Base-by-base conservation (phyloP, 2,797 vertebrate species). In the Peromyscus aztecus region DNA sequence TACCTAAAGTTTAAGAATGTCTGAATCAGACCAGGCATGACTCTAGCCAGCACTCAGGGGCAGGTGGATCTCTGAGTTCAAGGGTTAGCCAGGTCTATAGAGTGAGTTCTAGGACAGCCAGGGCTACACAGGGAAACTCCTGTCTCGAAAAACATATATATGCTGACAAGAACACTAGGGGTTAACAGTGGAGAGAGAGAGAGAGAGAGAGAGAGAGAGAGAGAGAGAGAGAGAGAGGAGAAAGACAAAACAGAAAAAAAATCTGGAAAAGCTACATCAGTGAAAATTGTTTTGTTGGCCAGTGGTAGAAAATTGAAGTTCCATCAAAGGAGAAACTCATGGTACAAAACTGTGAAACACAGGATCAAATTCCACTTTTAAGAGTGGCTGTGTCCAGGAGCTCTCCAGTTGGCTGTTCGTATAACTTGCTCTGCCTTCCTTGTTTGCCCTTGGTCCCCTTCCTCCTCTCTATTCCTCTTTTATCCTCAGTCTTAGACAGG, bases 281-380 rank as follows among this genome's bases (percentile, higher is more conserved):
- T 46, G 8, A 93, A 87, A 89, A 91, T 49, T 34, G 43, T 13
- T 78, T 75, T 77, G 37, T 61, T 91, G 59, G 52, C 17, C 90
- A 96, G 27, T 49, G 40, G 46, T 83, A 1, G 55, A 96, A 95
- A 89, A 97, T 2, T 34, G 71, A 94, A 43, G 34, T 61, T 49
- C n/a, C 77, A 82, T 0, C 16, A 19, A 89, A 34, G 77, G 21
- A 71, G 77, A 49, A 91, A 89, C 13, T 89, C 11, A 61, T 31
- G 57, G 34, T 11, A 89, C 2, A 59, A 76, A 78, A 93, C 43
- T 40, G 52, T 57, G 92, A 96, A 80, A 40, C 6, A 34, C 55
- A 94, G 69, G 29, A 86, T 93, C 91, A 76, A 65, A 93, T 57
- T 75, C 37, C 17, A 14, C 31, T 61, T 57, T 90, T 65, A 67